Percentiles rank a stretch among this genome's conserved stretches.
Evolutionary conservation across 2,888 invertebrate genomes (phyloP).

Genomic region (Mimumesa dahlbomi): DNA sequence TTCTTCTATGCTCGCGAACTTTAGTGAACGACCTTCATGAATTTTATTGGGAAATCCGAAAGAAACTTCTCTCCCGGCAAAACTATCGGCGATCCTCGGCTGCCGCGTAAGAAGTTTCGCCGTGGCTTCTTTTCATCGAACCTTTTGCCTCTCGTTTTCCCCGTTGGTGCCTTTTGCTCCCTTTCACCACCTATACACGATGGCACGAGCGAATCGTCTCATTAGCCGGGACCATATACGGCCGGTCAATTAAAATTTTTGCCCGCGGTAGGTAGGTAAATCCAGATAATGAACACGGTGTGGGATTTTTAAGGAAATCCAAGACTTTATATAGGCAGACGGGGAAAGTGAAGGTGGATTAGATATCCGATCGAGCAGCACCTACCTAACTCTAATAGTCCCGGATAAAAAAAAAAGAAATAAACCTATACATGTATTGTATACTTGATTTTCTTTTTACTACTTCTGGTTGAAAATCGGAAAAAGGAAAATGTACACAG

Average conservation of each 20-base stretch:
- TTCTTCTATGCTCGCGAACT: background rate
- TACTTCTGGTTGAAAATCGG: too few species aligned
- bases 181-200: constrained; percentile 61
- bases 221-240: constrained; percentile 69
- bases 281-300: constrained; percentile 63
- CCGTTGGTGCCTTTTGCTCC: constrained; percentile 47
- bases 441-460: too few species aligned
- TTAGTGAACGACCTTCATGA: background rate
- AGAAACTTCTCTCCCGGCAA: constrained; percentile 14
- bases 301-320: constrained; percentile 21
- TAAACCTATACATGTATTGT: too few species aligned
- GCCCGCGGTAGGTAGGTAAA: constrained; percentile 61
- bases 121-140: constrained; percentile 24
- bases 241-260: constrained; percentile 72
- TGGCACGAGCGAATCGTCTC: constrained; percentile 68
- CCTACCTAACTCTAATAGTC: too few species aligned
- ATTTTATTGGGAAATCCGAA: background rate
- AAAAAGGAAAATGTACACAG: too few species aligned
- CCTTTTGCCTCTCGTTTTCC: constrained; percentile 46
- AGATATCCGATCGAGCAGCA: background rate
- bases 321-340: constrained; percentile 3
- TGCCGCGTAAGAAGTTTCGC: constrained; percentile 37
- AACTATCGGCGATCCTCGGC: constrained; percentile 42
- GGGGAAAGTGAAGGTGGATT: constrained; percentile 30
- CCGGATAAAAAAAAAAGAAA: too few species aligned